These are phyloP conservation scores for Microcebus jonahi DNA, from an alignment of 2,113 vertebrate species.

Conservation along the genomic window DNA sequence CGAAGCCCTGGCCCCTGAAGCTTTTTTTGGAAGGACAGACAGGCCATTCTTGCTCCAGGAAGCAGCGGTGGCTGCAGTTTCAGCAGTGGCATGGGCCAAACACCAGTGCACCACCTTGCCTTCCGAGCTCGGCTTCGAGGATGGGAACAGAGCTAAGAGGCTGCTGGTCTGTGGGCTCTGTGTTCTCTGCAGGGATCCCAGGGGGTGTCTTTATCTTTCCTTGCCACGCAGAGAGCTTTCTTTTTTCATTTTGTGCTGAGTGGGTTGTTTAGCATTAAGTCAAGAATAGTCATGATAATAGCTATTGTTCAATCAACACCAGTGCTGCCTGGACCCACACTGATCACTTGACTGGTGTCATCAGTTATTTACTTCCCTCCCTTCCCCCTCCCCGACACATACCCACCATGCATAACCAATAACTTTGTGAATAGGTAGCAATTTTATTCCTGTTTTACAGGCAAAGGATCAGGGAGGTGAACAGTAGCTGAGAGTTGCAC, in stretches of 20 bases:
- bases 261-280: conserved; percentile 43
- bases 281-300: not conserved
- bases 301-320: not conserved
- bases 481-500: not conserved
- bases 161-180: not conserved
- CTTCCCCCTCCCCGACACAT: accelerated
- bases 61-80: conserved; percentile 12
- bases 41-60: not conserved
- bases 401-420: not conserved
- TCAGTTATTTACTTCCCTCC: too few species aligned
- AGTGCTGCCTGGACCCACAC: too few species aligned
- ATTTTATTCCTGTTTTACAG: not conserved
- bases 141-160: conserved; percentile 41
- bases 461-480: not conserved
- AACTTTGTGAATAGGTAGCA: not conserved
- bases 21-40: not conserved
- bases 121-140: not conserved
- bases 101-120: not conserved
- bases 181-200: not conserved
- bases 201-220: not conserved
- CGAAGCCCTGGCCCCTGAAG: not conserved
- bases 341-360: accelerated
- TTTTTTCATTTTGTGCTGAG: conserved; percentile 67
- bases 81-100: not conserved
- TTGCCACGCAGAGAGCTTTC: not conserved